Evolutionary conservation across 2,797 vertebrate species (phyloP).

Genomic region (Sternotherus odoratus): DNA sequence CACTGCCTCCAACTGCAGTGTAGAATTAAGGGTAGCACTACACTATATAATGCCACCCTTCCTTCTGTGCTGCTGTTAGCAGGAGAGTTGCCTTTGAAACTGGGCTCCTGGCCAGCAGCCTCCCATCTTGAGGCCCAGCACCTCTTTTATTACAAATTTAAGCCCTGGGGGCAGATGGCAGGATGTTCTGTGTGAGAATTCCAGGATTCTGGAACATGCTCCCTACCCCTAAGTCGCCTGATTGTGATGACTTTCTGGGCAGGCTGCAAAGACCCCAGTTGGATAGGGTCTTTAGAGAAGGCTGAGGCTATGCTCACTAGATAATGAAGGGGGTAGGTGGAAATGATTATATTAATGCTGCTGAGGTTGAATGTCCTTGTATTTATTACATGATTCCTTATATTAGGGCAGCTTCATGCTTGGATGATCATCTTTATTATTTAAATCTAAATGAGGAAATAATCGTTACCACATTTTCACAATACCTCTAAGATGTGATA

Average conservation of each 20-base stretch:
- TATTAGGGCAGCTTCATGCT: neutral
- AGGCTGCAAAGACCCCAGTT: neutral
- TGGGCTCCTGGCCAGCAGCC: neutral
- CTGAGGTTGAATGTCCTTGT: neutral
- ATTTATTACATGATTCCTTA: neutral
- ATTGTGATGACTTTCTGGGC: neutral
- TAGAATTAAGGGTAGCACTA: neutral
- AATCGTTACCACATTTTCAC: neutral
- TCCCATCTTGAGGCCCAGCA: neutral
- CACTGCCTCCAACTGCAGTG: neutral
- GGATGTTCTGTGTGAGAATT: neutral
- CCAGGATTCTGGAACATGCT: neutral
- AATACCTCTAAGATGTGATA: neutral
- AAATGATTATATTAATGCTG: neutral
- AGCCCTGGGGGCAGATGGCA: neutral
- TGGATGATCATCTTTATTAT: neutral
- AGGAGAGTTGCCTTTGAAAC: neutral
- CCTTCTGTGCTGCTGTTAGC: neutral
- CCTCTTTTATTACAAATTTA: neutral
- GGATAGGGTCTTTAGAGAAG: rapidly evolving
- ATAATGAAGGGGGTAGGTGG: neutral
- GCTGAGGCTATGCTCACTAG: neutral
- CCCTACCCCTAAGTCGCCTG: neutral
- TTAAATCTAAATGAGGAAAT: neutral
- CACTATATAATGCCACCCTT: neutral